Evolutionary conservation across 2,888 invertebrate genomes (phyloP).

Genomic region (Hypomecis punctinalis): DNA sequence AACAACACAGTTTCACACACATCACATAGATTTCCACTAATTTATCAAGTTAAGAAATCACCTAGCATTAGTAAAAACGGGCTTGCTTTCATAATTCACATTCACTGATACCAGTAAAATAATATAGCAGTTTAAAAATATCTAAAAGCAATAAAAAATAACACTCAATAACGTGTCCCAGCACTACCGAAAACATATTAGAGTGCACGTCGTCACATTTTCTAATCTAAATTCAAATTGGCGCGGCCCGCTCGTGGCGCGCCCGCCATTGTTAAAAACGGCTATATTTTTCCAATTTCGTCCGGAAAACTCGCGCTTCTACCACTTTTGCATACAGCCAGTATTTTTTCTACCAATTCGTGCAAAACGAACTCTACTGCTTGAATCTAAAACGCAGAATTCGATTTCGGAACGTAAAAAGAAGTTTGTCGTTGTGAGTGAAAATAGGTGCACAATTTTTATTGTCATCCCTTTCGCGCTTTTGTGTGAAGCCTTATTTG

Average conservation of each 20-base stretch:
- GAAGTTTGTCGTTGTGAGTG: constrained; percentile 45
- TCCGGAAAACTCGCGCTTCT: constrained; percentile 71
- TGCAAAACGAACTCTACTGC: constrained; percentile 38
- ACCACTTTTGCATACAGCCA: constrained; percentile 60
- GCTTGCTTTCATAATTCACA: no score
- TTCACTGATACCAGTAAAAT: background rate
- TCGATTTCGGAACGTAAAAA: constrained; percentile 22
- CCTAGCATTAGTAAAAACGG: no score
- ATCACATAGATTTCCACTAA: no score
- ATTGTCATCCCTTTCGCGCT: constrained; percentile 60
- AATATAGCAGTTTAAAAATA: no score
- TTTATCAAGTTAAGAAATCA: no score
- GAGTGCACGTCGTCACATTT: constrained; percentile 79
- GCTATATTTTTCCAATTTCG: constrained; percentile 82
- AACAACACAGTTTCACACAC: no score
- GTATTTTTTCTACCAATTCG: constrained; percentile 10
- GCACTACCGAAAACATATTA: constrained; percentile 73
- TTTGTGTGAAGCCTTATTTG: constrained; percentile 57
- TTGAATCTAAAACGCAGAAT: constrained; percentile 11
- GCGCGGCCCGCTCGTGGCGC: constrained; percentile 64
- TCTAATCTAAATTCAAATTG: constrained; percentile 85
- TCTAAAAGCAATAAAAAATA: background rate
- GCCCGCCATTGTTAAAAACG: constrained; percentile 74
- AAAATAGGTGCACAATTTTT: constrained; percentile 61
- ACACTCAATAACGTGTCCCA: constrained; percentile 32